Evolutionary conservation across 2,113 vertebrate species (phyloP).

Genomic region (Egretta garzetta): DNA sequence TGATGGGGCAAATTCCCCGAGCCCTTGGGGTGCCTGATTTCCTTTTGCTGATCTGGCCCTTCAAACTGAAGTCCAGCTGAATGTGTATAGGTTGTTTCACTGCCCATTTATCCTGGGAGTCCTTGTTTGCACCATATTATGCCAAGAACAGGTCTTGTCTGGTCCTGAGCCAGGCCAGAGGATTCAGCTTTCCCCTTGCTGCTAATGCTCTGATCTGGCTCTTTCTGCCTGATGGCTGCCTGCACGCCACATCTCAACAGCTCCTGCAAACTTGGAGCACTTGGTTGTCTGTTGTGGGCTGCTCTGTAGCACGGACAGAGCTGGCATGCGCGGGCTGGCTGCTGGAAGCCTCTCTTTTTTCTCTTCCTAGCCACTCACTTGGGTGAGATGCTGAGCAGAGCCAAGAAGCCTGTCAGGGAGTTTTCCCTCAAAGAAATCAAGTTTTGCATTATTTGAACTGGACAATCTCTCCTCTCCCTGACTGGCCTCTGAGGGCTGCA

Average conservation of each 20-base stretch:
- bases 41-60: constrained; percentile 6
- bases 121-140: constrained; percentile 40
- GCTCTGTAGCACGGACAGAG: neutral
- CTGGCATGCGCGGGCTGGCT: neutral
- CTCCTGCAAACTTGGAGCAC: constrained; percentile 19
- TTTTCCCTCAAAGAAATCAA: constrained; percentile 48
- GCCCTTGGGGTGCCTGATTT: constrained; percentile 24
- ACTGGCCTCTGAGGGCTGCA: constrained; percentile 45
- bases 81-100: constrained; percentile 35
- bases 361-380: neutral
- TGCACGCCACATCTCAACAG: constrained; percentile 40
- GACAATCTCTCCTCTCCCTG: constrained; percentile 31
- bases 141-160: constrained; percentile 38
- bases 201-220: constrained; percentile 33
- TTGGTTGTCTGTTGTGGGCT: neutral
- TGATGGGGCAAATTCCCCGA: constrained; percentile 6
- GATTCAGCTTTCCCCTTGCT: constrained; percentile 35
- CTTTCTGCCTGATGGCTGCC: constrained; percentile 1
- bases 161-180: constrained; percentile 20
- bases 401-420: constrained; percentile 46
- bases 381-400: constrained; percentile 28
- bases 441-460: constrained; percentile 57
- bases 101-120: constrained; percentile 58
- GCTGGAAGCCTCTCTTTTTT: constrained; percentile 4
- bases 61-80: constrained; percentile 2